These are phyloP conservation scores for Galleria mellonella DNA, from an alignment of 1,140 invertebrate genomes.

Conservation along the genomic window DNA sequence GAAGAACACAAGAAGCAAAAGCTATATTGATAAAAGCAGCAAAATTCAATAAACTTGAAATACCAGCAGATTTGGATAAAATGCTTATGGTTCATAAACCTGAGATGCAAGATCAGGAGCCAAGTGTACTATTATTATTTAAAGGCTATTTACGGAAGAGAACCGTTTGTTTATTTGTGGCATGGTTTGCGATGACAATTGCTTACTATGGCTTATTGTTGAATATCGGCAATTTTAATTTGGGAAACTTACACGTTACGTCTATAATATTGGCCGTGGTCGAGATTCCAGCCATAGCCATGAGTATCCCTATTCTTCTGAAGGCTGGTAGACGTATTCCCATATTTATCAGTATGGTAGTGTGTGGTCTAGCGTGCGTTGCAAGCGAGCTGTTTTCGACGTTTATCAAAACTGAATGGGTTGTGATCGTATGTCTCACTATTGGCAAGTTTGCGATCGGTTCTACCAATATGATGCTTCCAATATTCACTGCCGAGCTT, in stretches of 20 bases:
- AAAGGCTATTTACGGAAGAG: conserved; percentile 77
- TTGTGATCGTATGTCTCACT: conserved; percentile 78
- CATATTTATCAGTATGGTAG: conserved; percentile 77
- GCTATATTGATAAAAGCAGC: conserved; percentile 81
- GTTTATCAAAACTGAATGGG: conserved; percentile 69
- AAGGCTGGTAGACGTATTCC: conserved; percentile 81
- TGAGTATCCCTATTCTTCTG: conserved; percentile 81
- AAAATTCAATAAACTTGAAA: conserved; percentile 76
- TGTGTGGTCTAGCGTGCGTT: conserved; percentile 79
- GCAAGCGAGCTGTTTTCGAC: conserved; percentile 74
- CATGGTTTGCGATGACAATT: conserved; percentile 84
- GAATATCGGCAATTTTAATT: conserved; percentile 81
- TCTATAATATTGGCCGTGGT: conserved; percentile 81
- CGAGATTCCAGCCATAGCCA: conserved; percentile 82
- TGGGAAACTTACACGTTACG: conserved; percentile 81
- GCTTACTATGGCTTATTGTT: conserved; percentile 83
- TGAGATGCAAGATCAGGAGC: conserved; percentile 55
- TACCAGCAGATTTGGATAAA: conserved; percentile 79
- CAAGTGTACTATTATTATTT: conserved; percentile 78
- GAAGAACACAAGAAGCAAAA: conserved; percentile 80
- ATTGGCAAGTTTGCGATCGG: conserved; percentile 82
- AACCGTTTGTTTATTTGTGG: conserved; percentile 79
- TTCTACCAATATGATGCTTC: conserved; percentile 82
- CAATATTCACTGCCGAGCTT: conserved; percentile 83
- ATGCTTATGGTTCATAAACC: conserved; percentile 66